phyloP scores from a whole-genome alignment of 2,797 vertebrate species.

The Salarias fasciatus region DNA sequence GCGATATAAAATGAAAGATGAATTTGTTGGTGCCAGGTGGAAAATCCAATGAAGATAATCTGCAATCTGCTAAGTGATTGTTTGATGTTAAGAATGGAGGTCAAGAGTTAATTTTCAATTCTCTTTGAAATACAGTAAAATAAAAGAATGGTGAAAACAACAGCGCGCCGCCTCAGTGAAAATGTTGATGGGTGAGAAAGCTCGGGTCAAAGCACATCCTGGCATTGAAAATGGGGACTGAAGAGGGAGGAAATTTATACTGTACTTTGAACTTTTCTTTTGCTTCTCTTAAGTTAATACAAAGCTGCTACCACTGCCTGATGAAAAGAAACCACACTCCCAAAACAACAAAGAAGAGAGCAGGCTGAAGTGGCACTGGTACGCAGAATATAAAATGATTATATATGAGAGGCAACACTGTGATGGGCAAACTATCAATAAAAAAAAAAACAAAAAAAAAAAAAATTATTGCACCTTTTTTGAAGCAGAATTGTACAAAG shows the following conservation, averaged over 20 bases:
- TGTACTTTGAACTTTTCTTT: background rate
- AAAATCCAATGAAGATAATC: constrained; percentile 49
- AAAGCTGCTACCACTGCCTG: constrained; percentile 10
- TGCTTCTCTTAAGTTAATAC: constrained; percentile 6
- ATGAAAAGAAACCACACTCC: constrained; percentile 1
- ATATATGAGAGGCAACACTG: background rate
- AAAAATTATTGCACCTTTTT: background rate
- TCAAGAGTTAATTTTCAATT: constrained; percentile 59
- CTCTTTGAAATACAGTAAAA: constrained; percentile 44
- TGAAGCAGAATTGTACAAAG: background rate
- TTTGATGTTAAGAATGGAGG: constrained; percentile 56
- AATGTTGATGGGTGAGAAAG: constrained; percentile 25
- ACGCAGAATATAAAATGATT: background rate
- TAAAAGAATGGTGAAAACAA: constrained; percentile 43
- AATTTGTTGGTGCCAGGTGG: constrained; percentile 20
- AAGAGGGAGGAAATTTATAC: constrained; percentile 15
- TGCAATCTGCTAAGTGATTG: constrained; percentile 41
- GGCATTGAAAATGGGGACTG: constrained; percentile 33
- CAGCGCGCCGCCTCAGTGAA: constrained; percentile 21
- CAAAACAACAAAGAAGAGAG: background rate
- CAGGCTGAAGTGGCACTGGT: background rate
- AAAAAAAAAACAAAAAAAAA: too few relatives aligned
- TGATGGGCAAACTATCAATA: background rate
- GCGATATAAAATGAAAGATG: constrained; percentile 40
- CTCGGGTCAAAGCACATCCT: constrained; percentile 32